Evolutionary conservation across 2,113 vertebrate species (phyloP).

Genomic region (rabbit (Oryctolagus cuniculus)): DNA sequence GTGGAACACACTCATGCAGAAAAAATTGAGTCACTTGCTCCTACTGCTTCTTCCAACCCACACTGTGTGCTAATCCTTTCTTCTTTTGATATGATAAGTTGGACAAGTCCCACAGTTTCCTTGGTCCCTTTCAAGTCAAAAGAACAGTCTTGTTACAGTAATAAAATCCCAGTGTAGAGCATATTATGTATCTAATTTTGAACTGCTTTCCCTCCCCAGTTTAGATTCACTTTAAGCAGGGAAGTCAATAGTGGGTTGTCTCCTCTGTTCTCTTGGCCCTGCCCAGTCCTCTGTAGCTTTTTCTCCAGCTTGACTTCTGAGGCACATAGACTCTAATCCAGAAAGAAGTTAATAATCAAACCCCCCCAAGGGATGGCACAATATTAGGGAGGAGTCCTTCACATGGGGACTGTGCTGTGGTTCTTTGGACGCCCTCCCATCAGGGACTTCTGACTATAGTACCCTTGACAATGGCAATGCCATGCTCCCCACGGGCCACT

Average conservation of each 20-base stretch:
- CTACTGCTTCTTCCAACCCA: neutral
- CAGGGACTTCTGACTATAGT: neutral
- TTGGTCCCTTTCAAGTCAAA: neutral
- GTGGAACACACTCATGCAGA: neutral
- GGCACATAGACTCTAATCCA: neutral
- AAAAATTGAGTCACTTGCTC: neutral
- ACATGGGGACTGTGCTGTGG: neutral
- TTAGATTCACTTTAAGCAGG: neutral
- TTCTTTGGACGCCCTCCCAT: neutral
- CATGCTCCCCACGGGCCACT: neutral
- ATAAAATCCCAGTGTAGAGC: neutral
- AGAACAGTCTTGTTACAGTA: neutral
- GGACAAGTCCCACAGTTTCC: neutral
- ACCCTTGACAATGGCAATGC: neutral
- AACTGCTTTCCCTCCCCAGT: neutral
- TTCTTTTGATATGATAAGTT: neutral
- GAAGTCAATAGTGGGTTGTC: neutral
- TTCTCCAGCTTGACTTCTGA: neutral
- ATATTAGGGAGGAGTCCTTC: neutral
- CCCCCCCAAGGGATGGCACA: neutral
- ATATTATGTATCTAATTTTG: neutral
- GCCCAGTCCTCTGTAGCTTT: neutral
- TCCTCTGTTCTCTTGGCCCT: neutral
- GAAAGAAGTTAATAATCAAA: neutral
- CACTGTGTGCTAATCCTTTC: neutral